A percentile compares a stretch with the other conserved stretches of the same genome.
phyloP scores from a whole-genome alignment of 2,797 vertebrate species.

The Chanos chanos region DNA sequence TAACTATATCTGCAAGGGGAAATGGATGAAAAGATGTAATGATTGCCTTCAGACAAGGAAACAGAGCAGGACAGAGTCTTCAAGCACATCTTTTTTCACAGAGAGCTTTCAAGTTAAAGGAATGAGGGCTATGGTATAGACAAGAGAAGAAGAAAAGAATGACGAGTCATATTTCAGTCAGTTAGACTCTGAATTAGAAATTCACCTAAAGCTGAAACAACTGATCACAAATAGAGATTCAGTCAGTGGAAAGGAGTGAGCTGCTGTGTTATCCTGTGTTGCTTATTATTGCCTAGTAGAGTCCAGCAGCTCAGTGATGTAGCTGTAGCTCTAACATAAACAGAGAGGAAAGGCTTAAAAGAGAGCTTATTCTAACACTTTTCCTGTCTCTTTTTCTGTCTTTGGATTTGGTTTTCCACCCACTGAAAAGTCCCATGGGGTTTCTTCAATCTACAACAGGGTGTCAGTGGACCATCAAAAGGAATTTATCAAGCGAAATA shows the following conservation, averaged over 20 bases:
- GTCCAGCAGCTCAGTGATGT: too few relatives aligned
- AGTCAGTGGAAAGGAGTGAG: neutral
- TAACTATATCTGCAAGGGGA: too few relatives aligned
- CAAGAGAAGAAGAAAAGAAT: constrained; percentile 4
- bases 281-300: too few relatives aligned
- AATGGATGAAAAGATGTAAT: too few relatives aligned
- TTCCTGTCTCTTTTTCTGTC: constrained; percentile 4
- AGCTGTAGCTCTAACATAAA: neutral
- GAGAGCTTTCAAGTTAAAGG: too few relatives aligned
- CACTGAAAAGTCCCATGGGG: constrained; percentile 25
- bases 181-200: neutral
- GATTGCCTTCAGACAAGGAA: constrained; percentile 5
- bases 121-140: too few relatives aligned
- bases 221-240: constrained; percentile 25
- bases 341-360: neutral
- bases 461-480: constrained; percentile 28
- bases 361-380: constrained; percentile 4
- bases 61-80: too few relatives aligned
- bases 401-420: neutral
- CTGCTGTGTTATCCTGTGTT: constrained; percentile 1
- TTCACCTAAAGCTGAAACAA: constrained; percentile 20
- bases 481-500: neutral
- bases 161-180: too few relatives aligned
- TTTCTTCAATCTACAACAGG: constrained; percentile 18
- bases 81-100: neutral